phyloP scores from a whole-genome alignment of 2,888 invertebrate genomes.

The Drosophila macrospina region DNA sequence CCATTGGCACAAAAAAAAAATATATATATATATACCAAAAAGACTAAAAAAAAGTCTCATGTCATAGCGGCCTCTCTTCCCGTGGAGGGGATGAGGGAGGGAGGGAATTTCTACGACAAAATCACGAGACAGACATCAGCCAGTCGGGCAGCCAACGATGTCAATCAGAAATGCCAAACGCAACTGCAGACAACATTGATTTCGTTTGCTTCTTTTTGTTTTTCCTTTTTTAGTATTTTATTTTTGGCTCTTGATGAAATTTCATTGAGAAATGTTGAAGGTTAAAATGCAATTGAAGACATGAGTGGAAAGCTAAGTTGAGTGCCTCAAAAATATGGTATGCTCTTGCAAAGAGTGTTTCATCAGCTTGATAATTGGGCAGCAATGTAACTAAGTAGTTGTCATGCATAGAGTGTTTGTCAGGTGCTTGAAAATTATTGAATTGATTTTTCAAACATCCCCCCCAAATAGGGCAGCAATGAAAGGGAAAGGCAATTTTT shows the following conservation, averaged over 20 bases:
- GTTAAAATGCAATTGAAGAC: conserved; percentile 74
- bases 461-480: background rate
- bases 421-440: background rate
- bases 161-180: conserved; percentile 71
- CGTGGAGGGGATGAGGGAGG: background rate
- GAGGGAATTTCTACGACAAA: conserved; percentile 26
- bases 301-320: conserved; percentile 57
- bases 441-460: background rate
- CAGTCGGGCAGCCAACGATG: conserved; percentile 38
- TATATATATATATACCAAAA: background rate
- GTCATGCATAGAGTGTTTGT: conserved; percentile 19
- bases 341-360: conserved; percentile 28
- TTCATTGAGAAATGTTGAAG: conserved; percentile 75
- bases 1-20: conserved; percentile 27
- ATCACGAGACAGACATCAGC: conserved; percentile 23
- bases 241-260: conserved; percentile 34
- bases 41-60: conserved; percentile 36
- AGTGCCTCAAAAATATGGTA: conserved; percentile 24
- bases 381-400: conserved; percentile 27
- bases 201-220: conserved; percentile 15
- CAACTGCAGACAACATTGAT: conserved; percentile 44
- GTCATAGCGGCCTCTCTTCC: conserved; percentile 28
- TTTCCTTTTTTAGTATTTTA: conserved; percentile 16
- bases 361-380: conserved; percentile 33
- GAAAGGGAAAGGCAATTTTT: background rate